Percentiles rank a stretch among this genome's conserved stretches.
phyloP scores from a whole-genome alignment of 2,113 vertebrate genomes.

The Aix galericulata region DNA sequence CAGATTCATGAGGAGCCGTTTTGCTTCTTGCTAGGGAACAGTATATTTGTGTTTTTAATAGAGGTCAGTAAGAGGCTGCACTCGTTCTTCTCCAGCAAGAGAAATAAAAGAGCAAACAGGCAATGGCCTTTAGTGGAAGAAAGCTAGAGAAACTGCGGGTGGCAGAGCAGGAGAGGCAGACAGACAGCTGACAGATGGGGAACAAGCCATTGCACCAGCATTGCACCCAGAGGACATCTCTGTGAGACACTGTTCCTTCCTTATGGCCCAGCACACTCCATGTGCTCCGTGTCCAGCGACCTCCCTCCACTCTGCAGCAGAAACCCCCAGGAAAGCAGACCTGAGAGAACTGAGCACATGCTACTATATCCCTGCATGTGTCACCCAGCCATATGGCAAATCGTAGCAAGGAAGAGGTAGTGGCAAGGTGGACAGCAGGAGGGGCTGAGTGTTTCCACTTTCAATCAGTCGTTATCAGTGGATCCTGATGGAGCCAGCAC shows the following conservation, averaged over 20 bases:
- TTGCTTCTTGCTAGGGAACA: neutral
- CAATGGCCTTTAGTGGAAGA: neutral
- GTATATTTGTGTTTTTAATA: neutral
- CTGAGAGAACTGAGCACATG: neutral
- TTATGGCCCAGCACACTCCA: neutral
- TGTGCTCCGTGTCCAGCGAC: neutral
- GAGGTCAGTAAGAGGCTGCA: neutral
- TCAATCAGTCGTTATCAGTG: neutral
- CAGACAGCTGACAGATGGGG: neutral
- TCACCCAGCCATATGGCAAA: neutral
- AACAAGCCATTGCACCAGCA: neutral
- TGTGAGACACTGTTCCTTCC: neutral
- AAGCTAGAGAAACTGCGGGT: fast-evolving
- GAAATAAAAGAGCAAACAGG: neutral
- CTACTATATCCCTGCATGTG: neutral
- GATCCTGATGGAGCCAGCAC: neutral
- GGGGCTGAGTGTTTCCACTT: neutral
- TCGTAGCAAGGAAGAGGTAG: neutral
- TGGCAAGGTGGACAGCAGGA: neutral
- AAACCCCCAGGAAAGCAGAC: neutral
- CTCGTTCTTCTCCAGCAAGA: neutral
- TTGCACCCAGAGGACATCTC: fast-evolving
- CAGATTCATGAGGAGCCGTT: neutral
- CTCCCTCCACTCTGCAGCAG: neutral
- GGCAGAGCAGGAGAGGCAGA: neutral